Base-by-base conservation (phyloP, 2,888 invertebrate species). In the Hirtodrosophila histrioides region DNA sequence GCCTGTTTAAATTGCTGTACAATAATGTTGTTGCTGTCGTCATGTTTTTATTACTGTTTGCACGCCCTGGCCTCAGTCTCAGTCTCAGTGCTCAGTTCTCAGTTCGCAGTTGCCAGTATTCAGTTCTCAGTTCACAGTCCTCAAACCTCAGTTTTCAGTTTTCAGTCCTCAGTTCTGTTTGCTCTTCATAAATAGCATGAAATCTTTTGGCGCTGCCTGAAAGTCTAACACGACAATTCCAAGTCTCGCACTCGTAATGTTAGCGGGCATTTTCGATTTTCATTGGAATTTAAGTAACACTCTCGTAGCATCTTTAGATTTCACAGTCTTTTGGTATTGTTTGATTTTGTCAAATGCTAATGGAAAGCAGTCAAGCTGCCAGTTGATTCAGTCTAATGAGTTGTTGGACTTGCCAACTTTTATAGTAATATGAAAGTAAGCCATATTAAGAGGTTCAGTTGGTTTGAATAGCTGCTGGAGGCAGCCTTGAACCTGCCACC, bases 1-100 rank as follows among this genome's bases (percentile, higher is more conserved):
- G 65, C 51, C 76, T 65, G 71, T 68, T 77, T 71, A 78, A 64
- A 69, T 78, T 68, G 69, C 55, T 64, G 54, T 60, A 57, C 67
- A 68, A 49, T 49, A 48, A 55, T 63, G 63, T 58, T 44, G 69
- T 50, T 54, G 69, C 56, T 58, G 66, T 75, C 71, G 61, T 75
- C 78, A 65, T 84, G 86, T 87, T 87, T 83, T 86, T 87, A 84
- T 87, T 83, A 85, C 86, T 84, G 79, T 84, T 84, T 84, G 83
- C 77, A 77, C 86, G 86, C 86, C 70, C 77, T 68, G 78, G 69
- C 69, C 67, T 58, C 58, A 67, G 27, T 17, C 17, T 17, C 17
- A 27, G 53, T 56, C 48, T 41, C 31, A 23, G 33, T 37, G 39
- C 40, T 45, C 44, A 36, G 31, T 8, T 5, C 53, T 36, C 37